A percentile compares a stretch with the other conserved stretches of the same genome.
phyloP scores from a whole-genome alignment of 2,888 invertebrate genomes.

The Yponomeuta malinellus region DNA sequence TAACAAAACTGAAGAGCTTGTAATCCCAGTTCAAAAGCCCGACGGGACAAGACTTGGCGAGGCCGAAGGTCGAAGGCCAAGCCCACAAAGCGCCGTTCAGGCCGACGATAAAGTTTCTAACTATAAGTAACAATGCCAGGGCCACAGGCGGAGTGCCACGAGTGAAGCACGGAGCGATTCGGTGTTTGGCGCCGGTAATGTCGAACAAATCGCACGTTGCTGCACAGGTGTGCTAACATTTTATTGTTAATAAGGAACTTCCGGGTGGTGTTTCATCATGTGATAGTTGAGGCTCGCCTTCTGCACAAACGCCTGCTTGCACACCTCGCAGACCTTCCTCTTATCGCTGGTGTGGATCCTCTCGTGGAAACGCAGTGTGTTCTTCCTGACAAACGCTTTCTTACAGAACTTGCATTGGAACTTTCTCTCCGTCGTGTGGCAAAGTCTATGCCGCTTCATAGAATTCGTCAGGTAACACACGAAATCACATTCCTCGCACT shows the following conservation, averaged over 20 bases:
- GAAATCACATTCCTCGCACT: constrained; percentile 16
- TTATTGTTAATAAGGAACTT: background rate
- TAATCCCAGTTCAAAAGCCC: too few relatives aligned
- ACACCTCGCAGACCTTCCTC: constrained; percentile 27
- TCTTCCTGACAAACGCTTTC: constrained; percentile 30
- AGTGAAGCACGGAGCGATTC: too few relatives aligned
- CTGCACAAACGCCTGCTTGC: constrained; percentile 31
- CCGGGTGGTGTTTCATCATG: constrained; percentile 17
- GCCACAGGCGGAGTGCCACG: too few relatives aligned
- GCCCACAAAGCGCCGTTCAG: too few relatives aligned
- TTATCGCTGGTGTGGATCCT: constrained; percentile 28
- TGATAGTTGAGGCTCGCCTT: constrained; percentile 18
- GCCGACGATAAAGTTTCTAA: too few relatives aligned
- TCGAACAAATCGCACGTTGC: too few relatives aligned
- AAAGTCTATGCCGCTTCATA: constrained; percentile 23
- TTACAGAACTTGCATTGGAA: constrained; percentile 34
- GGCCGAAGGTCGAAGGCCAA: too few relatives aligned
- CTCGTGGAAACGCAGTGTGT: constrained; percentile 24
- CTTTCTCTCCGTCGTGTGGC: constrained; percentile 28
- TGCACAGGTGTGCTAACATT: too few relatives aligned
- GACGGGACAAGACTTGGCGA: too few relatives aligned
- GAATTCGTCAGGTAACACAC: background rate
- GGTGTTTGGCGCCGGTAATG: too few relatives aligned
- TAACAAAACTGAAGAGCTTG: too few relatives aligned
- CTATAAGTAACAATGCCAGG: too few relatives aligned